Evolutionary conservation across 2,888 invertebrate genomes (phyloP), one percentile per base, ranked within the genome.

Genomic region (Unio delphinus): DNA sequence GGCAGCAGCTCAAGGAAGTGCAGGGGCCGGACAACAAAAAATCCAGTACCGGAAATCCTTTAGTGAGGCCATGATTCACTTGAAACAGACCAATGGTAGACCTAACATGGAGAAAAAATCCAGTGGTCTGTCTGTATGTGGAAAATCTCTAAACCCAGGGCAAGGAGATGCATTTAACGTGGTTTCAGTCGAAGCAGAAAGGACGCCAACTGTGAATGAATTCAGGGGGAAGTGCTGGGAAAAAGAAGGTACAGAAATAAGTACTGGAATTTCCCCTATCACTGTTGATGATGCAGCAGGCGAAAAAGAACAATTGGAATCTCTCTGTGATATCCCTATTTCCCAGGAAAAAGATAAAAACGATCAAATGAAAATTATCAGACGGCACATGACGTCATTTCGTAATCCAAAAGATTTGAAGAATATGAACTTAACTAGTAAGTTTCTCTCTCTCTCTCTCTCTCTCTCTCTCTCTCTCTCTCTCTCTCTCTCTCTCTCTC

Each of bases 11-110:
- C 45, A 28, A 4, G 54, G 58, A 3, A 5, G 17, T 23, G 34
- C 23, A 20, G 59, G 26, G 11, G 23, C 59, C 15, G 68, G 68
- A 54, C 67, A 65, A 26, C 55, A 65, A 20, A 60, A 71, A 1
- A 75, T 76, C 28, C 74, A 75, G 65, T 77, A 77, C 58, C 67
- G 74, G 63, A 77, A 77, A 57, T 75, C 77, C 7, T 69, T 65
- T 5, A 77, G 74, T 62, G 77, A 77, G 56, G 65, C 77, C n/a
- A 64, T 70, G 69, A 75, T 77, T 3, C 71, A 63, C 62, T 71
- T 77, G 67, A 68, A 73, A 34, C 72, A 74, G 54, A 59, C 77
- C 1, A 69, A 59, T 56, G 61, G 72, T 60, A 69, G 71, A 60
- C 66, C 67, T 34, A 59, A 55, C 58, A 68, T 28, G 6, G 68